These are phyloP conservation scores for Seriola quinqueradiata DNA, from an alignment of 2,113 vertebrate genomes.

Conservation along the genomic window DNA sequence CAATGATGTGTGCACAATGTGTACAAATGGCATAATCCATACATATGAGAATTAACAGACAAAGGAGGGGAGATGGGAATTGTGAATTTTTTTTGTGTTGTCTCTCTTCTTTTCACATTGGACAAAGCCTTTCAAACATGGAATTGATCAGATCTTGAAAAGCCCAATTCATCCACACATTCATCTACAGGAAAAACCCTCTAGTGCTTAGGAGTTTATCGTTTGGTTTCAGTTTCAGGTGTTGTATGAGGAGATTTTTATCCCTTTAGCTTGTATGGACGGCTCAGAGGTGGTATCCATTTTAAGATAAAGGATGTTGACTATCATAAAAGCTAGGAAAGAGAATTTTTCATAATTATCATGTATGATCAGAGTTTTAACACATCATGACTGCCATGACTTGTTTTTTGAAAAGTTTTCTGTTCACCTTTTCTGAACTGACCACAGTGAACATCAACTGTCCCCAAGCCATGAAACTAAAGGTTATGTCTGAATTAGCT, in stretches of 20 bases:
- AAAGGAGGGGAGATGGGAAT: not conserved
- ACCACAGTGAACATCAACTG: not conserved
- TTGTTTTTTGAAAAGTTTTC: not conserved
- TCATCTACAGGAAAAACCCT: not conserved
- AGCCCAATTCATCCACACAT: not conserved
- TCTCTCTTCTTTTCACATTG: not conserved
- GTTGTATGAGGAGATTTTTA: not conserved
- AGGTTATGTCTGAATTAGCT: conserved; percentile 42
- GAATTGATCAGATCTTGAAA: no score
- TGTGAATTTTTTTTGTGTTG: not conserved
- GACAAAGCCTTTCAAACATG: not conserved
- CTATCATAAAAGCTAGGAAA: not conserved
- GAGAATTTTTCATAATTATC: not conserved
- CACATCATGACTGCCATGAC: not conserved
- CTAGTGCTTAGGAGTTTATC: not conserved
- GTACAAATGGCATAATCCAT: conserved; percentile 29
- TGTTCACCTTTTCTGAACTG: not conserved
- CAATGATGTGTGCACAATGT: conserved; percentile 6
- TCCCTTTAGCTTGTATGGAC: not conserved
- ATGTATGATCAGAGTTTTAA: not conserved
- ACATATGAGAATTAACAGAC: not conserved
- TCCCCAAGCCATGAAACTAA: not conserved
- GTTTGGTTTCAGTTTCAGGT: not conserved
- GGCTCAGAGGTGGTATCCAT: no score
- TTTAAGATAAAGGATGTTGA: not conserved